Base-by-base conservation (phyloP, 1,140 invertebrate species). In the Macrotrachela quadricornifera region DNA sequence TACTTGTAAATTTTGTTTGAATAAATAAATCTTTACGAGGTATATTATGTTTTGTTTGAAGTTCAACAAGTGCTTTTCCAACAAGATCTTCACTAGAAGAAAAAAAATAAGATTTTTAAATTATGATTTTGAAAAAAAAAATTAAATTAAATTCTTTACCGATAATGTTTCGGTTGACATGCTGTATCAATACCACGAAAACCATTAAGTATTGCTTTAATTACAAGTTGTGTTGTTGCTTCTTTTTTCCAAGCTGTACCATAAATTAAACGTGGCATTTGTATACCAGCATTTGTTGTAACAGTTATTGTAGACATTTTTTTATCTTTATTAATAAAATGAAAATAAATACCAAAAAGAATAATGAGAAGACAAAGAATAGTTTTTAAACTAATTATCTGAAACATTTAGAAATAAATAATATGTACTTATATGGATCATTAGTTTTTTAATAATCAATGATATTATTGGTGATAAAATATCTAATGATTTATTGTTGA, bases 171-270 rank as follows among this genome's bases (percentile, higher is more conserved):
- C 8, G 57, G 57, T 30, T 58, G 57, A 40, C 57, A 59, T 11
- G 57, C 57, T 4, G 57, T 58, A 47, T 58, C 57, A 49, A 58
- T 59, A 4, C 45, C 57, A 16, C 57, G 57, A 43, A 58, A 58
- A 11, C 57, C 57, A 46, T 21, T 36, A 11, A 58, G 50, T 37
- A 58, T 18, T 8, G 57, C 57, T 21, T 46, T 55, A 13, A 53
- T 16, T 8, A 58, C 57, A 37, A 58, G 38, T 17, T 58, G 53
- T 1, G 57, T 54, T 6, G 57, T 58, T 17, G 41, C 37, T 30
- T 58, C 56, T 38, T 59, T 58, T 50, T 58, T 58, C 57, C 57
- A 58, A 10, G 57, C 57, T 17, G 57, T 58, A n/a, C 57, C 57
- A 46, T 58, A 58, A 57, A 58, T 58, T 17, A 58, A 37, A 12